Conservation (phyloP, 2,888 invertebrate species). For the Thymelicus lineola region DNA sequence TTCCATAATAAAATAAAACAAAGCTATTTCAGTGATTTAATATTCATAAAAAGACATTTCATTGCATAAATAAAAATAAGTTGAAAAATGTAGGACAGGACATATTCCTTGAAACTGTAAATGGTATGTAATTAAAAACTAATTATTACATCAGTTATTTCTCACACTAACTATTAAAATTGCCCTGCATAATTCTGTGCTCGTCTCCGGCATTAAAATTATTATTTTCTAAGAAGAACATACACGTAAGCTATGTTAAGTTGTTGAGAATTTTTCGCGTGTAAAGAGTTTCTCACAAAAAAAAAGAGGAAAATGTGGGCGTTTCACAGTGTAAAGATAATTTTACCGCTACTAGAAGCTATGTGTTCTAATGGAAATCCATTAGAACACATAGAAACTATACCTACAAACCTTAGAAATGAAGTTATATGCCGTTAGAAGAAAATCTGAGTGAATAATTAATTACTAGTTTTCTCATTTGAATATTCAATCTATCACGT, state of each 20-base stretch:
- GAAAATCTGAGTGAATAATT: too few species aligned
- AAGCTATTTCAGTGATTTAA: too few species aligned
- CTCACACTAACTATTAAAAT: neutral
- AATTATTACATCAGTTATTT: neutral
- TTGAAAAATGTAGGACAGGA: too few species aligned
- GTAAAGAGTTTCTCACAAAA: slow-evolving; percentile 24
- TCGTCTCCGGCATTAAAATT: neutral
- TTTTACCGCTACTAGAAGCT: slow-evolving; percentile 21
- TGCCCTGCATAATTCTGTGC: neutral
- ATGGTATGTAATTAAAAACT: neutral
- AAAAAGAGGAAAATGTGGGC: slow-evolving; percentile 23
- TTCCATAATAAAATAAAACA: too few species aligned
- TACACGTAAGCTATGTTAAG: slow-evolving; percentile 28
- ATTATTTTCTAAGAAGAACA: slow-evolving; percentile 28
- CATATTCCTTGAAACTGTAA: too few species aligned
- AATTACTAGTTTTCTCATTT: too few species aligned
- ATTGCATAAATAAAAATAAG: too few species aligned
- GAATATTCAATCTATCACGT: too few species aligned
- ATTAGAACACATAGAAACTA: too few species aligned
- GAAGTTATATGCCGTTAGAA: too few species aligned
- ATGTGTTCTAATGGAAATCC: slow-evolving; percentile 11
- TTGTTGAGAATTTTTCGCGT: slow-evolving; percentile 20
- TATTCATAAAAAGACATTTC: too few species aligned
- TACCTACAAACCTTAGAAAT: too few species aligned
- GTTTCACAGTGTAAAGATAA: slow-evolving; percentile 28